Evolutionary conservation across 2,797 vertebrate species (phyloP).

Genomic region (Oreonectes daqikongensis): DNA sequence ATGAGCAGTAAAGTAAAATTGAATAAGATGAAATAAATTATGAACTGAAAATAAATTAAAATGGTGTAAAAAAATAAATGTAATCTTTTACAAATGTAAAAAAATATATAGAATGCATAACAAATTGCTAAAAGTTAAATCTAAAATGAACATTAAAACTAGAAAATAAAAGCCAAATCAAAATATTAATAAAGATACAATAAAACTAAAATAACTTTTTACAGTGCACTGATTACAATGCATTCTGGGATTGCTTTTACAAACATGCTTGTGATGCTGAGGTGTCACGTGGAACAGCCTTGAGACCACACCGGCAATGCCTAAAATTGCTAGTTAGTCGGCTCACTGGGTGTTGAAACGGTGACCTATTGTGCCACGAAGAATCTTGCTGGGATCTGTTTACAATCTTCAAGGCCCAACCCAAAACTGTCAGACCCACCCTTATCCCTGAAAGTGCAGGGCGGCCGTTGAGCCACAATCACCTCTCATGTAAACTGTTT

Average conservation of each 20-base stretch:
- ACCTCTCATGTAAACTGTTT: slow-evolving; percentile 65
- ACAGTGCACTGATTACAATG: background rate
- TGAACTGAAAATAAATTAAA: no score
- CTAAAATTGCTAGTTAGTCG: background rate
- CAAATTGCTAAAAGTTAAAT: no score
- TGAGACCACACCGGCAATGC: background rate
- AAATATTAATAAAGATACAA: no score
- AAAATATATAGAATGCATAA: no score
- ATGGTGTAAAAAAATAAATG: no score
- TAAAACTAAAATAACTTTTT: no score
- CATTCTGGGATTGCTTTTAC: background rate
- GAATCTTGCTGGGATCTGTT: slow-evolving; percentile 11
- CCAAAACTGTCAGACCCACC: slow-evolving; percentile 4
- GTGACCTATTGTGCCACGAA: background rate
- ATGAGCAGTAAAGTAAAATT: no score
- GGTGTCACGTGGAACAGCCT: background rate
- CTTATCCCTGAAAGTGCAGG: slow-evolving; percentile 15
- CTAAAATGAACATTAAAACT: no score
- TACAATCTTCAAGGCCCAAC: slow-evolving; percentile 26
- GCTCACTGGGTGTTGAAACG: background rate
- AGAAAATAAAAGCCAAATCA: no score
- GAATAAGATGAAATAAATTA: no score
- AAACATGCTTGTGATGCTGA: background rate
- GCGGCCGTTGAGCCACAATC: slow-evolving; percentile 49
- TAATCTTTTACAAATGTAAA: no score